Conservation (phyloP, 2,113 vertebrate species). For the Labeo catla region DNA sequence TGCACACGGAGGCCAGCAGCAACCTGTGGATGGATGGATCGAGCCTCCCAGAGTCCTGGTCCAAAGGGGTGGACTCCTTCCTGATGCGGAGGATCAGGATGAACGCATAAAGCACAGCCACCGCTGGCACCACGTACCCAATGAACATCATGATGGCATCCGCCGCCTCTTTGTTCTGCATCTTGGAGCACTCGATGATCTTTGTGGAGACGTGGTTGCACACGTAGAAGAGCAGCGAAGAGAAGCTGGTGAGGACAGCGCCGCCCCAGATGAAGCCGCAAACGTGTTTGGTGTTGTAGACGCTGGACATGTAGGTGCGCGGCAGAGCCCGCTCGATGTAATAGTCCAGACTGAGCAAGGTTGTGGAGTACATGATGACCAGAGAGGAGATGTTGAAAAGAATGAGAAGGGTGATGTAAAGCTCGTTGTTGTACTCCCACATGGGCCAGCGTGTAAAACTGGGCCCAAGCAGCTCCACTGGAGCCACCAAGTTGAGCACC, state of each 20-base stretch:
- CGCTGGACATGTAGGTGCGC: conserved; percentile 95
- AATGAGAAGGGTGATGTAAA: conserved; percentile 90
- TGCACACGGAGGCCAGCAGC: conserved; percentile 87
- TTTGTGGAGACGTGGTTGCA: conserved; percentile 93
- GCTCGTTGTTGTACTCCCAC: conserved; percentile 88
- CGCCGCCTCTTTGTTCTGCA: conserved; percentile 92
- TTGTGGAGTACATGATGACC: conserved; percentile 94
- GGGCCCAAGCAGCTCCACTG: conserved; percentile 86
- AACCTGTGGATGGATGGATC: conserved; percentile 91
- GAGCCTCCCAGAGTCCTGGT: conserved; percentile 85
- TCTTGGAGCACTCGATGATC: conserved; percentile 91
- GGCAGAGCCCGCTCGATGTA: conserved; percentile 95
- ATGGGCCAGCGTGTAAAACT: conserved; percentile 85
- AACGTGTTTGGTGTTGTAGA: conserved; percentile 95
- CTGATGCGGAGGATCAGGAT: conserved; percentile 85
- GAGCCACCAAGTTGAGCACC: conserved; percentile 88
- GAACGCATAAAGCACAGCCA: conserved; percentile 88
- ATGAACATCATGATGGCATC: conserved; percentile 96
- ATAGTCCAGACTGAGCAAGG: conserved; percentile 94
- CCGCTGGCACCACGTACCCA: conserved; percentile 87
- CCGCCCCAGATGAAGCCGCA: conserved; percentile 98
- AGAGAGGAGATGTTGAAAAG: conserved; percentile 93
- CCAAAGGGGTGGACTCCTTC: conserved; percentile 89
- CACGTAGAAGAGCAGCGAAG: conserved; percentile 93
- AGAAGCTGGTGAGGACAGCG: conserved; percentile 95